A percentile compares a stretch with the other conserved stretches of the same genome.
These are phyloP conservation scores for Morone saxatilis DNA, from an alignment of 2,113 vertebrate genomes.

Conservation along the genomic window DNA sequence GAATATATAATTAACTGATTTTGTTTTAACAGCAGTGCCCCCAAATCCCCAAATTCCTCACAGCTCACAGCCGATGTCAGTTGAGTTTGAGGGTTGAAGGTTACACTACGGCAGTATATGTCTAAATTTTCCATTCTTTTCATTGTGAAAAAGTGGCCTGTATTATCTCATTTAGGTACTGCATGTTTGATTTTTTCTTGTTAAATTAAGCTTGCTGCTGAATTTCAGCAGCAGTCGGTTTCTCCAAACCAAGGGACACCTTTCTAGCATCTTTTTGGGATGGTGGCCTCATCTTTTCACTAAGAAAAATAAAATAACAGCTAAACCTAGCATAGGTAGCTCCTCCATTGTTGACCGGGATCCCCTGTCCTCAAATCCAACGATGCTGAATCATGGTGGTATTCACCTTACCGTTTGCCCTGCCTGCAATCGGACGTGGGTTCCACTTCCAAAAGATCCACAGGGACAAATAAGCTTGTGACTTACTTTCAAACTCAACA, in stretches of 20 bases:
- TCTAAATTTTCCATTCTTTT: background rate
- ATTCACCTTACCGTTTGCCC: no score
- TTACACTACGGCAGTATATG: no score
- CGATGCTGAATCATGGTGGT: background rate
- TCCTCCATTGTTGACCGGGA: background rate
- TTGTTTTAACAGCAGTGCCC: background rate
- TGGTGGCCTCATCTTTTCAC: no score
- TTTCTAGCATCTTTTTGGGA: background rate
- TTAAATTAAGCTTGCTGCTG: background rate
- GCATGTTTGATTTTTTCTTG: background rate
- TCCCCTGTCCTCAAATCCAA: background rate
- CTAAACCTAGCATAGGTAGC: background rate
- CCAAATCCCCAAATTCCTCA: background rate
- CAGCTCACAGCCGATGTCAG: background rate
- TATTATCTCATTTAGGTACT: background rate
- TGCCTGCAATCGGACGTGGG: background rate
- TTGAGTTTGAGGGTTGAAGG: background rate
- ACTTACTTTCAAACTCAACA: conserved; percentile 1
- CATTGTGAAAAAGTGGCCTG: background rate
- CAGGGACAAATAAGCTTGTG: background rate
- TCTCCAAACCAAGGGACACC: background rate
- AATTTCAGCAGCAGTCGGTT: background rate
- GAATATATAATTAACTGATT: background rate
- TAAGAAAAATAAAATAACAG: background rate
- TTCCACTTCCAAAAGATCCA: background rate